Conservation (phyloP, 2,113 vertebrate genomes). For the Holacanthus passer region DNA sequence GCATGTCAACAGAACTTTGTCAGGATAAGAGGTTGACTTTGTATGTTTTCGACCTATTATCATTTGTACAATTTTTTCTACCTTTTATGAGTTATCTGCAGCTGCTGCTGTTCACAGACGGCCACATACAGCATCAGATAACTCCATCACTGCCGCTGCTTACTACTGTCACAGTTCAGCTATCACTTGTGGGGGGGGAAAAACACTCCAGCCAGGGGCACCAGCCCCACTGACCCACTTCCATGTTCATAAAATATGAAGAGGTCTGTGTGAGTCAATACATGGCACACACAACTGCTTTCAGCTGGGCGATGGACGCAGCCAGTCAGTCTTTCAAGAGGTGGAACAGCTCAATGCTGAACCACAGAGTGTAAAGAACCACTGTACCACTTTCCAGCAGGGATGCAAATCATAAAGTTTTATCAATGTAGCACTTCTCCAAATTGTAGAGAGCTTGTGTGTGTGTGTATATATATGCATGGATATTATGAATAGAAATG, state of each 20-base stretch:
- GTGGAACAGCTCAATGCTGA: not conserved
- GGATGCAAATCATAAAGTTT: not conserved
- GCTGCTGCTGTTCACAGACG: not conserved
- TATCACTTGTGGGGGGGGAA: constrained; percentile 4
- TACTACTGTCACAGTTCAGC: not conserved
- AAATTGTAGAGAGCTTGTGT: not conserved
- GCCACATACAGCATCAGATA: not conserved
- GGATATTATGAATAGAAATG: not conserved
- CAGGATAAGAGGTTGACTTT: not conserved
- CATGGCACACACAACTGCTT: constrained; percentile 7
- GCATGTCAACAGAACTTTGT: not conserved
- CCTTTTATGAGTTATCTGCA: not conserved
- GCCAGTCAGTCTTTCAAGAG: not conserved
- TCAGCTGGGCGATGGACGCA: not conserved
- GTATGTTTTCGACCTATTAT: too few relatives aligned
- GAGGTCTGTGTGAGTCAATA: not conserved
- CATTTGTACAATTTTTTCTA: not conserved
- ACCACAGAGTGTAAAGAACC: not conserved
- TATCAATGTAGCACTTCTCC: not conserved
- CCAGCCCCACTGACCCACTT: constrained; percentile 69
- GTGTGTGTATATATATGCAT: not conserved
- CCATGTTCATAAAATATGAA: constrained; percentile 71
- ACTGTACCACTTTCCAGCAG: not conserved
- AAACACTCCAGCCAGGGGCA: constrained; percentile 27
- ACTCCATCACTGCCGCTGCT: not conserved